Conservation (phyloP, 2,113 vertebrate species). For the Calidris pugnax region DNA sequence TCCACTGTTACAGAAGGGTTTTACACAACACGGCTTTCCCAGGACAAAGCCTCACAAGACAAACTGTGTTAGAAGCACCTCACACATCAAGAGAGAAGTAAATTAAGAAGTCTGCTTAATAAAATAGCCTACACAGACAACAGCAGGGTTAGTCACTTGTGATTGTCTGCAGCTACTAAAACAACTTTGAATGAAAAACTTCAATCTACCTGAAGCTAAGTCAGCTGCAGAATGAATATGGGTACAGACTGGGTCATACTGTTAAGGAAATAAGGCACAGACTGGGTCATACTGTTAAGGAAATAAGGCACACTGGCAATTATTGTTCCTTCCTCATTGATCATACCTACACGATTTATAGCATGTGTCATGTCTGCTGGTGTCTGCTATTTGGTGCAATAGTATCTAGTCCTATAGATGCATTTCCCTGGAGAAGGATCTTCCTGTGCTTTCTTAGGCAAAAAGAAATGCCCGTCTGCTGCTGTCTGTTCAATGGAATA, state of each 20-base stretch:
- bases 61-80: not conserved
- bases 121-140: not conserved
- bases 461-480: not conserved
- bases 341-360: not conserved
- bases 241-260: not conserved
- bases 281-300: no score
- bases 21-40: not conserved
- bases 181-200: not conserved
- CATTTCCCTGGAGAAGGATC: not conserved
- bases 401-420: not conserved
- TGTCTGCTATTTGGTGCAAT: not conserved
- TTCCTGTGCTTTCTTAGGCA: not conserved
- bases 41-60: not conserved
- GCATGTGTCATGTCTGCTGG: not conserved
- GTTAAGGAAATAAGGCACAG: not conserved
- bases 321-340: not conserved
- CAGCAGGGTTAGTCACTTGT: not conserved
- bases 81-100: not conserved
- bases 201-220: not conserved
- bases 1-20: not conserved
- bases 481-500: not conserved
- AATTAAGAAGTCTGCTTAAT: not conserved
- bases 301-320: not conserved
- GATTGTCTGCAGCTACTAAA: not conserved
- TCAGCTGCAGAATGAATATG: not conserved